Evolutionary conservation across 1,140 invertebrate genomes (phyloP), one percentile per base, ranked within the genome.

Genomic region (Elysia chlorotica): DNA sequence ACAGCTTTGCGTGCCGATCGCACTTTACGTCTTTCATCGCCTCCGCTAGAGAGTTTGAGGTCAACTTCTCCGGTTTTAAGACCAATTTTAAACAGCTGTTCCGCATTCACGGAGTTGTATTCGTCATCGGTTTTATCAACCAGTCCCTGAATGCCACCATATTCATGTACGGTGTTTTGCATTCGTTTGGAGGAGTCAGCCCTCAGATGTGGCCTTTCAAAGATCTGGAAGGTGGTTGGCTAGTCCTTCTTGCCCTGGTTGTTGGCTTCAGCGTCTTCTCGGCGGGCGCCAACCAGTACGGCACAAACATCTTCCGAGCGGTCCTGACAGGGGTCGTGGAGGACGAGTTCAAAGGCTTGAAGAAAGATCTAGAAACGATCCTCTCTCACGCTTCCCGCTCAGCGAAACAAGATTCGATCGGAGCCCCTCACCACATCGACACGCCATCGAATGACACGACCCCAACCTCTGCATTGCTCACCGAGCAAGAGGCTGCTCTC

Each of bases 171-270:
- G 65, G 65, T 19, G 35, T 67, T 35, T 17, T 67, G 35, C 6
- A 38, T 1, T 54, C 35, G 14, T 67, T 25, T 2, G 65, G 35
- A 6, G 35, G 33, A 19, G 3, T 67, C 14, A 37, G 31, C 28
- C 25, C 48, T 2, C 65, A 67, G 48, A 38, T 67, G 2, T 67
- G 65, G 65, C 65, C 65, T 19, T 33, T 67, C 14, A 23, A 38
- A 2, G 6, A 19, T 33, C 21, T 54, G 4, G 48, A 67, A 21
- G 48, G 48, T n/a, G 38, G 31, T 25, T 30, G 38, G 19, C 6
- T 38, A 10, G 23, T 67, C 28, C 28, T 37, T 54, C 30, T 14
- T 1, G 65, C 38, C 2, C 28, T 67, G 2, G 2, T 67, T 33
- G 31, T 35, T 1, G 65, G 65, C 28, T 38, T 67, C 1, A 53